Evolutionary conservation across 2,888 invertebrate genomes (phyloP), one percentile per base, ranked within the genome.

Genomic region (Stomorhina lunata): DNA sequence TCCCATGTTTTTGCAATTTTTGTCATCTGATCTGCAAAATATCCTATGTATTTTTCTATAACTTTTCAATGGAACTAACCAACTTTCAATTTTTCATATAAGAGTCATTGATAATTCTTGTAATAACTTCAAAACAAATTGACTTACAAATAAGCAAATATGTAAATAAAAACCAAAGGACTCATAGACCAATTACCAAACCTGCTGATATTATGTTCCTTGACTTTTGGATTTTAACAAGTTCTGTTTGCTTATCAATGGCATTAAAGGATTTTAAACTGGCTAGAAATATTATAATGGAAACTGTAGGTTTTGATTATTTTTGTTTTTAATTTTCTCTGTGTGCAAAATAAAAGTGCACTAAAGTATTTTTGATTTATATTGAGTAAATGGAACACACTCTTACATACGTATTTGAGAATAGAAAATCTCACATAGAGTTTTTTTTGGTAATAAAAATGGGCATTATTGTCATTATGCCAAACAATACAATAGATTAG

Each of bases 401-500:
- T 1, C 22, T 20, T 7, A 59, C 10, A 10, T 15, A 34, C 25
- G 25, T 22, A 63, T 10, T 32, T 25, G n/a, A 17, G 25, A n/a
- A 55, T 5, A 43, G 17, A 50, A 12, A 17, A 37, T n/a, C 27
- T 37, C 37, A 53, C 40, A 61, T 61, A 6, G 61, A 53, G 53
- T 69, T 34, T n/a, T n/a, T n/a, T n/a, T 59, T 69, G 5, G 72
- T 73, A 73, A 72, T 68, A 73, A 72, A 72, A 80, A 53, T 66
- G 50, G 17, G 45, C 71, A 79, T 76, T 79, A 76, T 79, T 82
- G 79, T 79, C 82, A 79, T 66, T 76, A 75, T 71, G 75, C 69
- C 82, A 75, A 75, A 73, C 66, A 80, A 80, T 73, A 66, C 79
- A 73, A 72, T 53, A 76, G 71, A 69, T 79, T 68, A 80, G 57